Base-by-base conservation (phyloP, 2,113 vertebrate genomes). In the Falco punctatus region DNA sequence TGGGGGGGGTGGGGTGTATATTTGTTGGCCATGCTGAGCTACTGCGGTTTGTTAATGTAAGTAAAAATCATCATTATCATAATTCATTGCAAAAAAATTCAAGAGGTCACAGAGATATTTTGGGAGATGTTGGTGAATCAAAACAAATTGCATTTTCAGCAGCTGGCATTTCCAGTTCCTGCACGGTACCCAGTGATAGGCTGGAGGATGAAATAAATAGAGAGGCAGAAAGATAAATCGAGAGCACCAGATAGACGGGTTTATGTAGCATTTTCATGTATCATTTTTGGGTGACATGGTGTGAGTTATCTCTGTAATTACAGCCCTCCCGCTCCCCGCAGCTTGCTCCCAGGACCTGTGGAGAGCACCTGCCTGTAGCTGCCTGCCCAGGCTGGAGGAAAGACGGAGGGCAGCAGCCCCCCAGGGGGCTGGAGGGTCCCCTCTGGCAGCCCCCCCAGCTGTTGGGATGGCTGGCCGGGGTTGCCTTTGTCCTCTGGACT, bases 141-240 rank as follows among this genome's bases (percentile, higher is more conserved):
- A 92, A 97, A 81, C 79, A 94, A 96, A 96, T 91, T 92, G 75
- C 81, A 55, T 96, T 95, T 93, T 52, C 92, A 96, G 94, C 81
- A 90, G 93, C 75, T 97, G 96, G 96, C 95, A 97, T 97, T 97
- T 94, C 58, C 93, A 94, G 92, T 72, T 92, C 92, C 93, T 81
- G 85, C 86, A 49, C 42, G 0, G 84, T 35, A 42, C 93, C 0
- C 4, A 70, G 73, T 3, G 16, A 79, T 70, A 83, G 92, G 94
- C 62, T 88, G 92, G 95, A 32, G 74, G 89, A 90, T 81, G 82
- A 81, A 94, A 92, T 94, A 87, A 82, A 83, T 65, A 48, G 86
- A 94, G 89, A 94, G 79, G 74, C 85, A 96, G 85, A 33, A 69
- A 97, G 95, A 96, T 96, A 94, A 97, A 97, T 95, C 0, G 71